phyloP scores from a whole-genome alignment of 2,797 vertebrate species.

The Anabas testudineus region DNA sequence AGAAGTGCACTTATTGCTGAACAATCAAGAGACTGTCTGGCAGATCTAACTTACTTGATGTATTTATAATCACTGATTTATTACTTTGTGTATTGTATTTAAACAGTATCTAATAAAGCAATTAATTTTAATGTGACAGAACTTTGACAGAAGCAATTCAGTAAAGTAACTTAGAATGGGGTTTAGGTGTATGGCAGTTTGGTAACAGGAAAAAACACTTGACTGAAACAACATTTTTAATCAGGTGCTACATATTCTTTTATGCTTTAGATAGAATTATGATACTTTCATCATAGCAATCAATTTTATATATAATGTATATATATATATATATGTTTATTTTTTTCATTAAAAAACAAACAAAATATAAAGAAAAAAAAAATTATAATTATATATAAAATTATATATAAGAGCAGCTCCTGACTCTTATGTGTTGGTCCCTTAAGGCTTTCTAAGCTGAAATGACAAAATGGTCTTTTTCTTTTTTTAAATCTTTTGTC shows the following conservation, averaged over 20 bases:
- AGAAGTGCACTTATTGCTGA: conserved; percentile 79
- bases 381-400: too few relatives aligned
- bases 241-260: conserved; percentile 77
- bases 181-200: conserved; percentile 71
- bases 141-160: conserved; percentile 1
- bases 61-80: not conserved
- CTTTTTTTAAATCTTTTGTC: conserved; percentile 50
- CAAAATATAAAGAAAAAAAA: conserved; percentile 28
- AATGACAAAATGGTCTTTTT: conserved; percentile 62
- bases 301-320: conserved; percentile 39
- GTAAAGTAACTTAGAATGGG: conserved; percentile 10
- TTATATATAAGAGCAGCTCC: conserved; percentile 66
- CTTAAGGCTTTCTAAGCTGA: conserved; percentile 84
- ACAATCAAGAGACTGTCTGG: conserved; percentile 45
- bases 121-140: too few relatives aligned
- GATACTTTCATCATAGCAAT: conserved; percentile 61
- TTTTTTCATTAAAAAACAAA: conserved; percentile 37
- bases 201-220: conserved; percentile 53
- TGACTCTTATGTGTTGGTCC: conserved; percentile 82
- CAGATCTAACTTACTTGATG: not conserved
- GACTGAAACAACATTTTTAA: conserved; percentile 59
- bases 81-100: not conserved
- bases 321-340: conserved; percentile 20
- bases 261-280: conserved; percentile 63
- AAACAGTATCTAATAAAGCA: not conserved